phyloP scores from a whole-genome alignment of 2,888 invertebrate species.

The Artemia sinica region DNA sequence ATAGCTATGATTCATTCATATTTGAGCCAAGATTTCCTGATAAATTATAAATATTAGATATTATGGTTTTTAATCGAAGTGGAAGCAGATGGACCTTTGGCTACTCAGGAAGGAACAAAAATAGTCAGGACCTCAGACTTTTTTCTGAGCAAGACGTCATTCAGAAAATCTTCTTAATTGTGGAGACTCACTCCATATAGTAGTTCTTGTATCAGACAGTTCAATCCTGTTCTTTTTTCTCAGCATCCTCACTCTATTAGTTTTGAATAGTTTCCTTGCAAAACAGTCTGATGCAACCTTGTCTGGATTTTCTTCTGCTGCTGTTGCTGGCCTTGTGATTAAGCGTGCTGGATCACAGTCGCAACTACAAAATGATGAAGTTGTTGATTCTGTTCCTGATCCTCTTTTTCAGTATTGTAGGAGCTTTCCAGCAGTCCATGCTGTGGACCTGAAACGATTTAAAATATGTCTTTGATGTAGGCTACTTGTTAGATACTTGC shows the following conservation, averaged over 20 bases:
- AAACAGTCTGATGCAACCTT: not conserved
- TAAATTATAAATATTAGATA: no score
- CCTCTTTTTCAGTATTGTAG: not conserved
- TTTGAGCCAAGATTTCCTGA: no score
- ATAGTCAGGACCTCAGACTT: no score
- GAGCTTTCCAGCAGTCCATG: not conserved
- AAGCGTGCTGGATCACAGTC: conserved; percentile 6
- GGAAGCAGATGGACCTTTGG: no score
- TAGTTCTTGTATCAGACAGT: conserved; percentile 7
- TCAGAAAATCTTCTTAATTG: conserved; percentile 10
- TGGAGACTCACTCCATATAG: conserved; percentile 7
- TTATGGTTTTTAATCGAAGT: no score
- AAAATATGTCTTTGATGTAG: no score
- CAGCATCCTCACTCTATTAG: not conserved
- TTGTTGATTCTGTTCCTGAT: not conserved
- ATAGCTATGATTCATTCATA: no score
- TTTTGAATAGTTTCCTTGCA: not conserved
- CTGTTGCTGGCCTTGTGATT: not conserved
- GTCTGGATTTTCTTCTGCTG: not conserved
- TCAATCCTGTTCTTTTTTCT: not conserved
- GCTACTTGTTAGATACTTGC: no score
- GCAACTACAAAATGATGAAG: conserved; percentile 1
- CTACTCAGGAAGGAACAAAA: no score
- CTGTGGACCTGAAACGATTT: not conserved
- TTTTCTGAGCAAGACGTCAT: not conserved